Conservation (phyloP, 1,140 invertebrate genomes). For the Diorhabda sublineata region DNA sequence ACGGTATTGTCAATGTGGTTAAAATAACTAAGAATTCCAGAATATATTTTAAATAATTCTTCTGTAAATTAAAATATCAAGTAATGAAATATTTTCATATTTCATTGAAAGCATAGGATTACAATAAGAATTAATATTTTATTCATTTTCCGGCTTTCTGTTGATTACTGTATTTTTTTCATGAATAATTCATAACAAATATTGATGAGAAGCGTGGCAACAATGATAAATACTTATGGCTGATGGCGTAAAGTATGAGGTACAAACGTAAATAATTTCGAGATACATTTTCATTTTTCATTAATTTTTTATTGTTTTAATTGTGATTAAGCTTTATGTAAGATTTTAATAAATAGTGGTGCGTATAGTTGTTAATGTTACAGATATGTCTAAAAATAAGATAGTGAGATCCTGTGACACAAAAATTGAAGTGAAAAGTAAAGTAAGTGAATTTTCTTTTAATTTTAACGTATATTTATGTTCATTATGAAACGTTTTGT, state of each 20-base stretch:
- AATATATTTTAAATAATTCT: too few relatives aligned
- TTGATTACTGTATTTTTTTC: not conserved
- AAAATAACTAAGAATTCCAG: too few relatives aligned
- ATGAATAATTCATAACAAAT: not conserved
- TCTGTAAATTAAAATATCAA: too few relatives aligned
- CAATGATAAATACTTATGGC: not conserved
- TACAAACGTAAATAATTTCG: conserved; percentile 37
- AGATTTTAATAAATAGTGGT: not conserved
- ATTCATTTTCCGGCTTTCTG: too few relatives aligned
- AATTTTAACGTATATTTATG: conserved; percentile 17
- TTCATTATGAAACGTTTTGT: not conserved
- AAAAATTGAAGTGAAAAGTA: conserved; percentile 67
- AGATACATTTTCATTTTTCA: conserved; percentile 28
- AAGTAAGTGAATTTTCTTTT: conserved; percentile 51
- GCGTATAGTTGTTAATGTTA: conserved; percentile 15
- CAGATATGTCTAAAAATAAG: conserved; percentile 66
- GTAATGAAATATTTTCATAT: too few relatives aligned
- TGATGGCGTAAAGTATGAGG: conserved; percentile 18
- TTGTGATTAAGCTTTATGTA: conserved; percentile 9
- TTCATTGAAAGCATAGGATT: too few relatives aligned
- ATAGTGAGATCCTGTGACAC: conserved; percentile 54
- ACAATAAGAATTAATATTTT: too few relatives aligned
- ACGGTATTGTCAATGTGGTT: too few relatives aligned
- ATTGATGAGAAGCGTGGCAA: not conserved
- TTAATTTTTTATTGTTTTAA: conserved; percentile 27